Evolutionary conservation across 2,113 vertebrate genomes (phyloP), one percentile per base, ranked within the genome.

Genomic region (Riparia riparia): DNA sequence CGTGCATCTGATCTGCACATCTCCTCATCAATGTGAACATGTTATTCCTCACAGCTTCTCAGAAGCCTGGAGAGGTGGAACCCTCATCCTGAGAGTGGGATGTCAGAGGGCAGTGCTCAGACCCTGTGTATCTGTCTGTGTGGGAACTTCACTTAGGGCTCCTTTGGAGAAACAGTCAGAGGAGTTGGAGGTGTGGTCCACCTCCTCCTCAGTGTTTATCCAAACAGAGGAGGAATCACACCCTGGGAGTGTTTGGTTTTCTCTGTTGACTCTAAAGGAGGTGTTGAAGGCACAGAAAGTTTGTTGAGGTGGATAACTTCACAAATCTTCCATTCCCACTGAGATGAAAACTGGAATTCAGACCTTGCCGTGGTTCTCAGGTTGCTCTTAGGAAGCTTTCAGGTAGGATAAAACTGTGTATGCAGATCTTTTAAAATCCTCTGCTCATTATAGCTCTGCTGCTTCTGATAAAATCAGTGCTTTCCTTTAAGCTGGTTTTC

Each of bases 261-360:
- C 57, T 74, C 39, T 93, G 91, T 91, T 96, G 89, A 84, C 73
- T 89, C 69, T 84, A 34, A 78, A 95, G 81, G 65, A 74, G 72
- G 57, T 61, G 66, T 42, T 28, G 49, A 76, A 90, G 64, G 60
- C 60, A 65, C 60, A 74, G 64, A 47, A 66, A 71, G 45, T 83
- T 77, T 65, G 64, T 45, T 77, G 80, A 61, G 45, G 31, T 89
- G 37, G 72, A 49, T 95, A 6, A 5, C 58, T 29, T 92, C 47
- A 71, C 41, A 83, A 41, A 78, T 37, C 41, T 32, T 73, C 19
- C 28, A 17, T 41, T 89, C 34, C 45, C 69, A 45, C 69, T 31
- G 37, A 47, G 51, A 9, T 19, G n/a, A 49, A 86, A 64, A 51
- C 42, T 32, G 71, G 44, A 79, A 47, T 34, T 74, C 47, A 71